These are phyloP conservation scores for Aselliscus stoliczkanus DNA, from an alignment of 2,797 vertebrate species.

Conservation along the genomic window DNA sequence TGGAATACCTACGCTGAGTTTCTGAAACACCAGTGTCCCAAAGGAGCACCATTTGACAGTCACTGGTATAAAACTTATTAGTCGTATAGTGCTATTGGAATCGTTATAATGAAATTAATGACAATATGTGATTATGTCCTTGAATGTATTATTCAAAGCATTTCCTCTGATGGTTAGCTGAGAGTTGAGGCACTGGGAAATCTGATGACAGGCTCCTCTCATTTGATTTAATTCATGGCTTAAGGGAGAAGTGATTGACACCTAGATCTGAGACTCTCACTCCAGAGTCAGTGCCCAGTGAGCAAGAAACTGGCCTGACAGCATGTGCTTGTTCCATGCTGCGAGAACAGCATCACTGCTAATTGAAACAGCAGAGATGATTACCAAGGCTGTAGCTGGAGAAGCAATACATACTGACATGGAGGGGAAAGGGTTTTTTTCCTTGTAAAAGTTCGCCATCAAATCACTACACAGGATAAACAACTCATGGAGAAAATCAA, in stretches of 20 bases:
- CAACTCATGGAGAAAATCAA: constrained; percentile 57
- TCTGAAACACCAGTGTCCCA: background rate
- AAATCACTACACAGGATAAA: constrained; percentile 73
- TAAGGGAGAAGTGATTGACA: background rate
- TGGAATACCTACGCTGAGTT: background rate
- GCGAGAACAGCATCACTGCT: constrained; percentile 57
- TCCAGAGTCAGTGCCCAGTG: background rate
- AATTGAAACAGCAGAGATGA: constrained; percentile 52
- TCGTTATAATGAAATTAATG: background rate
- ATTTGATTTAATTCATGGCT: background rate
- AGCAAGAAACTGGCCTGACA: background rate
- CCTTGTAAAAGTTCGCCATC: constrained; percentile 68
- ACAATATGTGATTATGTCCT: background rate
- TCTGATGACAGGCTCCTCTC: background rate
- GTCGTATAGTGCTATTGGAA: background rate
- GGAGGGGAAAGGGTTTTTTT: constrained; percentile 68
- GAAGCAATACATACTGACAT: constrained; percentile 48
- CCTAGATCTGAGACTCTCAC: background rate
- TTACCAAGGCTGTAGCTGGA: constrained; percentile 52
- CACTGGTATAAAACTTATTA: background rate
- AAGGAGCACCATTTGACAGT: background rate
- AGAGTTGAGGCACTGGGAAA: background rate
- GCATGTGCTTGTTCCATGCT: background rate
- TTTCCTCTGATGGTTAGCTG: background rate
- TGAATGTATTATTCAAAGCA: background rate